Base-by-base conservation (phyloP, 2,113 vertebrate species). In the Oxygymnocypris stewartii region DNA sequence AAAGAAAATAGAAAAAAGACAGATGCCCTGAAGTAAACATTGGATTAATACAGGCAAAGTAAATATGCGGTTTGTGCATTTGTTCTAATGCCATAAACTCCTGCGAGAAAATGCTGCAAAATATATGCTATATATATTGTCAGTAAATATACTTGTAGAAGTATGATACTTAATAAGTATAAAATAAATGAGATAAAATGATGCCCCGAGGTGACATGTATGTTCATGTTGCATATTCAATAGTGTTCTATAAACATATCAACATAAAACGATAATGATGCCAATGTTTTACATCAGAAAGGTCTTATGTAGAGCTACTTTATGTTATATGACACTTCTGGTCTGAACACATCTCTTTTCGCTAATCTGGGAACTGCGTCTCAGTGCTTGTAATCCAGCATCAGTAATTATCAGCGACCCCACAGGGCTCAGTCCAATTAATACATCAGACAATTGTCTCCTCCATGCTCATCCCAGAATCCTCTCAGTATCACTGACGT, bases 401-500 rank as follows among this genome's bases (percentile, higher is more conserved):
- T 78, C 47, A 20, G 25, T 54, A 78, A 78, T 78, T 54, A 78
- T 78, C n/a, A 78, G 25, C 0, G 14, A 54, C 47, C 75, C 51
- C 47, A 54, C 75, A 78, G 54, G 20, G 18, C 23, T 59, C 78
- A 37, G 2, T 40, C 84, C 63, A 78, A 80, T 78, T 74, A 86
- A 67, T 16, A n/a, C n/a, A 67, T 77, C 28, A 51, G 65, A 16
- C 75, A 69, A 40, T 59, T 71, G 13, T 65, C 57, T 51, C 37
- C 0, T 42, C 11, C 31, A 20, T 6, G 2, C 31, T 83, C 63
- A n/a, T 54, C 9, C 54, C 69, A 84, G 35, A 74, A 59, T 74
- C 23, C 31, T 84, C 78, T 35, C 37, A 65, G 13, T 79, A 82
- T 59, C 84, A 42, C 69, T 84, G 40, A 82, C 61, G 74, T 40